Base-by-base conservation (phyloP, 2,888 invertebrate genomes). In the Lasioglossum pauxillum region DNA sequence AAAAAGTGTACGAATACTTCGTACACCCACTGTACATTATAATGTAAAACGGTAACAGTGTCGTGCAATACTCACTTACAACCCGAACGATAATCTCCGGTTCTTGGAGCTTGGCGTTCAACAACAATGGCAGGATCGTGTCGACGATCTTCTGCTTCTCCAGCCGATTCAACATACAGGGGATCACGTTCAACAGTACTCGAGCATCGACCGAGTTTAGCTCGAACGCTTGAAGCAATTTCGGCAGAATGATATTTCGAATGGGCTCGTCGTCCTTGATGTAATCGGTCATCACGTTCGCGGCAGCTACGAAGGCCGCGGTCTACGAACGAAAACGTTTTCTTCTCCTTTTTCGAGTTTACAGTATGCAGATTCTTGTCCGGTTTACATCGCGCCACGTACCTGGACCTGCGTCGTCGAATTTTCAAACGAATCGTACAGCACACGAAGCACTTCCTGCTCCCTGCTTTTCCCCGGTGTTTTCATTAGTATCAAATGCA, bases 331-430 rank as follows among this genome's bases (percentile, higher is more conserved):
- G 5, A 23, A 8, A 5, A 46, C 10, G 4, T n/a, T 16, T 64
- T 19, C 8, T 46, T 12, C 5, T 35, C 35, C 35, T 4, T 0
- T 12, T 44, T 2, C 31, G 16, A 16, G 31, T 27, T 64, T 16
- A 16, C 16, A 2, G 31, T 31, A 1, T 1, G 31, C 7, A 1
- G 31, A 7, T 31, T 7, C 27, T 16, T 31, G 16, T 7, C 4
- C 4, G 44, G 44, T 46, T 14, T 16, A 46, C 46, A 46, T 46
- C 16, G 46, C 8, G 7, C 19, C 16, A 74, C 87, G 35, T 95
- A 99, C 99, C 97, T 99, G 98, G 86, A 98, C 98, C 96, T 98
- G 98, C 89, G 98, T 97, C 82, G 98, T 98, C 83, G 97, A 97
- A 93, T 98, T 98, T 93, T 99, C 99, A 93, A 99, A 97, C 41